phyloP scores from a whole-genome alignment of 2,113 vertebrate species.

The Felis catus region F.catus_Fca126_mat1.0 CM031428.1:6854501-6855000 shows the following conservation, averaged over 20 bases:
- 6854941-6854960: rapidly evolving
- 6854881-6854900: neutral
- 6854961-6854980: neutral
- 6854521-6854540: neutral
- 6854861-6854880: neutral
- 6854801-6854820: neutral
- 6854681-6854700: neutral
- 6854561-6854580: neutral
- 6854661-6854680: neutral
- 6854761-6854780: neutral
- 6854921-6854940: neutral
- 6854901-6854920: neutral
- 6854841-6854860: neutral
- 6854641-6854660: neutral
- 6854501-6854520: neutral
- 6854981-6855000: neutral
- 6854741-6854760: neutral
- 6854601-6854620: neutral
- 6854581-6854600: neutral
- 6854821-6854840: neutral
- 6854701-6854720: neutral
- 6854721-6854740: neutral
- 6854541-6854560: neutral
- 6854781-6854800: neutral
- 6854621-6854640: neutral